Base-by-base conservation (phyloP, 2,888 invertebrate species). In the Mallateleia sp. region DNA sequence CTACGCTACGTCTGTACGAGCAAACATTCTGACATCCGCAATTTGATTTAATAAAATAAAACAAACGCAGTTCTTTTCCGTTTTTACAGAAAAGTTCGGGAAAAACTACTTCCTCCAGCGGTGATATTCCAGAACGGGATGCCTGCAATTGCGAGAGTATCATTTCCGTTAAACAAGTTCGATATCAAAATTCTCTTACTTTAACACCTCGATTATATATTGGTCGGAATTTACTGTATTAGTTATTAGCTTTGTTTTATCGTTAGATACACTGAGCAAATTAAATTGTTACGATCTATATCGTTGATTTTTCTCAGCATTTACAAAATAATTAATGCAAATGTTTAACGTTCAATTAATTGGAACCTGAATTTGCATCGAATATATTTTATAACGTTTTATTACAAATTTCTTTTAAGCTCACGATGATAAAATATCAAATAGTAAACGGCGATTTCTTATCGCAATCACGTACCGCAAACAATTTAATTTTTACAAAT, bases 131-230 rank as follows among this genome's bases (percentile, higher is more conserved):
- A 34, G 71, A 62, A 54, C 60, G 52, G 54, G 60, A 54, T 25
- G 42, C n/a, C 20, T 79, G 79, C 25, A 52, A 52, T 25, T 79
- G 79, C 71, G 54, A 52, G 22, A 45, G 24, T 34, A 47, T 15
- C 18, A 34, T 15, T 34, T 72, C 72, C 18, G 22, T 54, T 25
- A 62, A 72, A 80, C 80, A 80, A 80, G 80, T 80, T 80, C 11
- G 80, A 56, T 77, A 64, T 64, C 42, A 64, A 64, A 18, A 54
- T 64, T 75, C 34, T 45, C 11, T 38, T 38, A n/a, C 18, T 24
- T 14, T 52, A 14, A 3, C 20, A 24, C 1, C 20, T 47, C 6
- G 18, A 47, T 47, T 47, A 20, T 11, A 38, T 9, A 38, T 38
- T n/a, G n/a, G n/a, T n/a, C n/a, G n/a, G n/a, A n/a, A n/a, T n/a